Evolutionary conservation across 2,888 invertebrate species (phyloP).

Genomic region (Habroteleia sp.): DNA sequence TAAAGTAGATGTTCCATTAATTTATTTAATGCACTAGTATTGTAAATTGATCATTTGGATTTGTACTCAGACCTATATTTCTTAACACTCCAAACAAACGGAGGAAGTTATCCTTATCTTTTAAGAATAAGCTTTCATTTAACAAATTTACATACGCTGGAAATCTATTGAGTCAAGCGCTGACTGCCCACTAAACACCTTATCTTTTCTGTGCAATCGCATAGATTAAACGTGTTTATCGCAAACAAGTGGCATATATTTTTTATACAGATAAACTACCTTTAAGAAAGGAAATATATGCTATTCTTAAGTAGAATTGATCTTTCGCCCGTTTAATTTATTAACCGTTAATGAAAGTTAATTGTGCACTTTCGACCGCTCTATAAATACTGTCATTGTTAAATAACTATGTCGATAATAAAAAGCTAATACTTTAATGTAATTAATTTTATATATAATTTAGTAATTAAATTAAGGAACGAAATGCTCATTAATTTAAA

Average conservation of each 20-base stretch:
- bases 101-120: conserved; percentile 35
- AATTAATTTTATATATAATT: too few relatives aligned
- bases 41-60: conserved; percentile 25
- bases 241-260: conserved; percentile 41
- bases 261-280: too few relatives aligned
- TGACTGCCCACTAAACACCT: conserved; percentile 37
- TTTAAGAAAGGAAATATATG: conserved; percentile 38
- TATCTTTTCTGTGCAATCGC: conserved; percentile 46
- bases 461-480: too few relatives aligned
- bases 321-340: conserved; percentile 43
- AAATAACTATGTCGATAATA: conserved; percentile 21
- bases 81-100: conserved; percentile 22
- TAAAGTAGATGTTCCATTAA: conserved; percentile 22
- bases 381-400: too few relatives aligned
- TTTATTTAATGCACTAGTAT: conserved; percentile 18
- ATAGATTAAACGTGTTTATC: conserved; percentile 53
- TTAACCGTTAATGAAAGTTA: conserved; percentile 35
- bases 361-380: conserved; percentile 15
- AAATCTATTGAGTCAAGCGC: conserved; percentile 31
- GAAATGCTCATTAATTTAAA: too few relatives aligned
- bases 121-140: conserved; percentile 33
- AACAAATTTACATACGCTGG: conserved; percentile 49
- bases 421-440: too few relatives aligned
- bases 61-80: conserved; percentile 21
- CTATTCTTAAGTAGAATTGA: conserved; percentile 46